phyloP scores from a whole-genome alignment of 2,113 vertebrate genomes.

The Peromyscus polionotus region DNA sequence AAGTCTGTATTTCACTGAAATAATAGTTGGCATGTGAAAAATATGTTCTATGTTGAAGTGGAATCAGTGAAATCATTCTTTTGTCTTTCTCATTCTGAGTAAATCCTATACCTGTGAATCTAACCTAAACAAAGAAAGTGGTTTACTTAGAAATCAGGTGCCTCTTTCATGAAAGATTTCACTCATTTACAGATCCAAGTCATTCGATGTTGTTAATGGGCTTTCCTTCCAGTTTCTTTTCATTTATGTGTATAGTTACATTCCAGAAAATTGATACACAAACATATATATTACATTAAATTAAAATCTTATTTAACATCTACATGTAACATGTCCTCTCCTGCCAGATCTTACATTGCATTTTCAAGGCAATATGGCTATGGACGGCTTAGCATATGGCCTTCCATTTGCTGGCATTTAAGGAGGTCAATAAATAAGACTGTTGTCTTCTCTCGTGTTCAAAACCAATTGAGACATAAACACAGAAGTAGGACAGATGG shows the following conservation, averaged over 20 bases:
- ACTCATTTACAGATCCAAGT: slow-evolving; percentile 10
- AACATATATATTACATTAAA: slow-evolving; percentile 22
- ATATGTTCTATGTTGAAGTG: background rate
- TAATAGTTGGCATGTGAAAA: background rate
- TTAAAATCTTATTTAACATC: slow-evolving; percentile 39
- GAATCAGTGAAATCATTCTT: background rate
- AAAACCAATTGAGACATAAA: slow-evolving; percentile 2
- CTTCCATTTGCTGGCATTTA: slow-evolving; percentile 39
- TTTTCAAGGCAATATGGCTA: slow-evolving; percentile 41
- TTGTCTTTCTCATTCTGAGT: background rate
- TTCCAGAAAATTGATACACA: background rate
- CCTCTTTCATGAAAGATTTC: background rate
- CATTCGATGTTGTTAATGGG: background rate
- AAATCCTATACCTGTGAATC: background rate
- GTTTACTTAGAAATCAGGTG: background rate
- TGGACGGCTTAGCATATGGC: background rate
- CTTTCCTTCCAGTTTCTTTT: slow-evolving; percentile 5
- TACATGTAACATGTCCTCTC: background rate
- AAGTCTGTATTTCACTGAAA: background rate
- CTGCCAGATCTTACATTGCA: background rate
- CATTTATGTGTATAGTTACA: background rate
- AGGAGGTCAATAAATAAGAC: slow-evolving; percentile 14
- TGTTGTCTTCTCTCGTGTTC: slow-evolving; percentile 10
- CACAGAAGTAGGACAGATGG: background rate
- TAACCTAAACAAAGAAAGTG: background rate